Evolutionary conservation across 2,113 vertebrate genomes (phyloP).

Genomic region (Platichthys flesus): DNA sequence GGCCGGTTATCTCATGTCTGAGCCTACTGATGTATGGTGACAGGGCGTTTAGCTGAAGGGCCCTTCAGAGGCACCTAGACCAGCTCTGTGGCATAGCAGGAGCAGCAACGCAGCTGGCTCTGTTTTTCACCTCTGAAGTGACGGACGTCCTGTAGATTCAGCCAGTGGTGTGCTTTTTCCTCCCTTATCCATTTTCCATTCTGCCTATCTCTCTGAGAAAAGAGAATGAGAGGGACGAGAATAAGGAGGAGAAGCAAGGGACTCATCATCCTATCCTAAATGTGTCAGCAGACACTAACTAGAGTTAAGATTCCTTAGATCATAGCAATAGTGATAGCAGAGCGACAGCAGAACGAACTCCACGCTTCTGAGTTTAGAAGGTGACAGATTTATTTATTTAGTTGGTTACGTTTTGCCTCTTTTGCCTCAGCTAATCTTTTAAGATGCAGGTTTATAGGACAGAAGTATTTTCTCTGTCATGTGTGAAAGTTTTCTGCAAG

Average conservation of each 20-base stretch:
- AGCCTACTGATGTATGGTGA: conserved; percentile 36
- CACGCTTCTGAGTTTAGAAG: background rate
- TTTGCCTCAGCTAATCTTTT: conserved; percentile 26
- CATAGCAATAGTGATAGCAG: conserved; percentile 8
- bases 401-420: conserved; percentile 1
- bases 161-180: conserved; percentile 17
- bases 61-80: conserved; percentile 1
- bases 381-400: conserved; percentile 1
- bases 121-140: conserved; percentile 23
- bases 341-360: conserved; percentile 12
- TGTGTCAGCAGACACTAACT: conserved; percentile 43
- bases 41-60: conserved; percentile 43
- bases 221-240: conserved; percentile 19
- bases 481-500: conserved; percentile 16
- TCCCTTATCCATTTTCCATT: conserved; percentile 51
- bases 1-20: conserved; percentile 31
- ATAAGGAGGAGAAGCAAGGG: conserved; percentile 8
- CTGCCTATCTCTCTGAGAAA: conserved; percentile 35
- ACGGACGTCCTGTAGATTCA: conserved; percentile 36
- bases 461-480: conserved; percentile 14
- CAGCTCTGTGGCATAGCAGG: conserved; percentile 26
- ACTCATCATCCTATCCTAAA: conserved; percentile 37
- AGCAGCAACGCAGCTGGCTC: conserved; percentile 28
- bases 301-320: conserved; percentile 34
- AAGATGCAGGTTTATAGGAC: conserved; percentile 24